Evolutionary conservation across 2,888 invertebrate genomes (phyloP), one percentile per base, ranked within the genome.

Genomic region (Idaea aversata): DNA sequence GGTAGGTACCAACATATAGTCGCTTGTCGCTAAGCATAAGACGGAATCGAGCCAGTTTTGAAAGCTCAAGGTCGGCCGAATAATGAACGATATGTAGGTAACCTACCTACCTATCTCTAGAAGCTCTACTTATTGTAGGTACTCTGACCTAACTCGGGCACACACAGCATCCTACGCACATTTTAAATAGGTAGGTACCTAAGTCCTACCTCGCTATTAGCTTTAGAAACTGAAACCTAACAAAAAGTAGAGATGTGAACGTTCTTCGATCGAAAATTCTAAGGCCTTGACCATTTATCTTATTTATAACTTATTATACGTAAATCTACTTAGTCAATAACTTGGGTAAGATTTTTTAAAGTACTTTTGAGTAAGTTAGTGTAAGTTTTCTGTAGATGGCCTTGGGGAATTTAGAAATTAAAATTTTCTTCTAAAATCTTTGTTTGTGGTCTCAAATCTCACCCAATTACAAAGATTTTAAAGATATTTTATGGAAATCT

Each of bases 21-120:
- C 47, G 7, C 13, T 3, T 47, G 47, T 47, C 47, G 47, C 47
- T 47, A 47, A 47, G 13, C 47, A 13, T 47, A 13, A 47, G 13
- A 4, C 47, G 13, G 47, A 47, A 47, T 47, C 13, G 47, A 47
- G 47, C 47, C 47, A 47, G 47, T 47, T 47, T 47, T 47, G 47
- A 47, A 47, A 47, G 47, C 47, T 47, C 47, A 47, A 47, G 47
- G 47, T 47, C 47, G 47, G 47, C 47, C 47, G 47, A 47, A 47
- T 47, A 47, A 47, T 47, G 47, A 47, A 13, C 47, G 47, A 47
- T 13, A 47, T 13, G 47, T 47, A 47, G 13, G 7, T 10, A 36
- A 7, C 10, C 5, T 36, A 47, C 47, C 7, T 47, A 47, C 13
- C 7, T 5, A 7, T 47, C 7, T 47, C 3, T 5, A 4, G 47